These are phyloP conservation scores for Hyles lineata DNA, from an alignment of 2,888 invertebrate species.

Conservation along the genomic window DNA sequence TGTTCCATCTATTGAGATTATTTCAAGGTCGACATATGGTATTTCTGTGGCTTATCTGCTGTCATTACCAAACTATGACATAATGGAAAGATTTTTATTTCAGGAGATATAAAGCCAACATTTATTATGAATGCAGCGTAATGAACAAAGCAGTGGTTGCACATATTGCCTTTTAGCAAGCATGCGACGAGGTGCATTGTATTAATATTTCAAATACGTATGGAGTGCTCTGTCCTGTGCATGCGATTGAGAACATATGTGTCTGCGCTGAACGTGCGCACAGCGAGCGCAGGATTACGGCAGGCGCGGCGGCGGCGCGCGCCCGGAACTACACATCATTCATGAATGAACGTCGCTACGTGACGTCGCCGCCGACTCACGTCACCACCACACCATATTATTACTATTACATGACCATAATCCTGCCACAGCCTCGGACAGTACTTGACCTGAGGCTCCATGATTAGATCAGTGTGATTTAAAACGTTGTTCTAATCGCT, in stretches of 20 bases:
- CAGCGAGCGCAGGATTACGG: conserved; percentile 52
- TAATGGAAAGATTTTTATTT: too few relatives aligned
- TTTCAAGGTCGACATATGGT: too few relatives aligned
- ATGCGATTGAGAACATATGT: conserved; percentile 2
- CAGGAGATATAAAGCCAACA: too few relatives aligned
- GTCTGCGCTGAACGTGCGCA: not conserved
- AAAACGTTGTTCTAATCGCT: not conserved
- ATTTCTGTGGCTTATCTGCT: too few relatives aligned
- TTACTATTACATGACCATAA: conserved; percentile 17
- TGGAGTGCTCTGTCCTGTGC: not conserved
- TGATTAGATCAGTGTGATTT: not conserved
- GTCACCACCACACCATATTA: conserved; percentile 57
- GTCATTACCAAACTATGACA: too few relatives aligned
- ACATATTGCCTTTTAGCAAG: too few relatives aligned
- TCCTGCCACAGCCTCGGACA: not conserved
- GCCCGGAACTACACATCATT: conserved; percentile 73
- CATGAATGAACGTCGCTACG: conserved; percentile 68
- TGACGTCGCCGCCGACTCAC: conserved; percentile 56
- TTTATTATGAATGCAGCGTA: not conserved
- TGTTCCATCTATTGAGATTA: too few relatives aligned
- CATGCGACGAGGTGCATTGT: not conserved
- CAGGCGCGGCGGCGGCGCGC: conserved; percentile 49
- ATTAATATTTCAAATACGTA: not conserved
- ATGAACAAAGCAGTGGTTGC: not conserved
- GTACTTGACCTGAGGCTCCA: not conserved